Evolutionary conservation across 1,140 invertebrate species (phyloP).

Genomic region (Drosophila miranda): DNA sequence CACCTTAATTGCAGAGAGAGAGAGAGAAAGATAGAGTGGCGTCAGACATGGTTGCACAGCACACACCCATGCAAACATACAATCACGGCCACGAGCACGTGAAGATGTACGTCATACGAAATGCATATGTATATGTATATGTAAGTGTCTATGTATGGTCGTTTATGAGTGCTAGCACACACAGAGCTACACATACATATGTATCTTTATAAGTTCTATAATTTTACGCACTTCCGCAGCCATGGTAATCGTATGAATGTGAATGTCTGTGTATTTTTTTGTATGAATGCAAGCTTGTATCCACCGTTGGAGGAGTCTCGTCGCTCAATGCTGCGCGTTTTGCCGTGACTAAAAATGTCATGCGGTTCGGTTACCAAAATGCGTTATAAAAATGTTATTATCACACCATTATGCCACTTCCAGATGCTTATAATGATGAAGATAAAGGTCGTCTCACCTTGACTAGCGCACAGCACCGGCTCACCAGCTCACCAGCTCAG

Average conservation of each 20-base stretch:
- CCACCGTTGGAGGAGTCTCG: no score
- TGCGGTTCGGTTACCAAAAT: conserved; percentile 28
- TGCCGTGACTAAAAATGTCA: conserved; percentile 25
- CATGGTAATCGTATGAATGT: conserved; percentile 4
- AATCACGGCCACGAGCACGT: conserved; percentile 9
- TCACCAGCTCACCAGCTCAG: no score
- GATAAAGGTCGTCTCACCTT: conserved; percentile 22
- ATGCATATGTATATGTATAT: conserved; percentile 6
- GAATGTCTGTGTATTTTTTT: background rate
- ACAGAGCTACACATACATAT: background rate
- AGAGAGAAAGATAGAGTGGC: background rate
- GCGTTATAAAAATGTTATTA: conserved; percentile 41
- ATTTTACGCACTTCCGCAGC: conserved; percentile 32
- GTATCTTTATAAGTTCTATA: conserved; percentile 16
- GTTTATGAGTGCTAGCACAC: no score
- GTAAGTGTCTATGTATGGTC: background rate
- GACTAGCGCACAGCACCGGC: no score
- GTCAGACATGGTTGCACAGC: conserved; percentile 35
- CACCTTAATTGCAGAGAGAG: conserved; percentile 40
- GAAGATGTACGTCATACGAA: conserved; percentile 1
- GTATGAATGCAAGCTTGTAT: no score
- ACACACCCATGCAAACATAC: background rate
- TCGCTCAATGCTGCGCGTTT: background rate
- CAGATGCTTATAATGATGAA: conserved; percentile 38
- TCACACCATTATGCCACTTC: conserved; percentile 36